Percentiles rank a stretch among this genome's conserved stretches.
These are phyloP conservation scores for Sclerodermus sp. DNA, from an alignment of 2,888 invertebrate genomes.

Conservation along the genomic window DNA sequence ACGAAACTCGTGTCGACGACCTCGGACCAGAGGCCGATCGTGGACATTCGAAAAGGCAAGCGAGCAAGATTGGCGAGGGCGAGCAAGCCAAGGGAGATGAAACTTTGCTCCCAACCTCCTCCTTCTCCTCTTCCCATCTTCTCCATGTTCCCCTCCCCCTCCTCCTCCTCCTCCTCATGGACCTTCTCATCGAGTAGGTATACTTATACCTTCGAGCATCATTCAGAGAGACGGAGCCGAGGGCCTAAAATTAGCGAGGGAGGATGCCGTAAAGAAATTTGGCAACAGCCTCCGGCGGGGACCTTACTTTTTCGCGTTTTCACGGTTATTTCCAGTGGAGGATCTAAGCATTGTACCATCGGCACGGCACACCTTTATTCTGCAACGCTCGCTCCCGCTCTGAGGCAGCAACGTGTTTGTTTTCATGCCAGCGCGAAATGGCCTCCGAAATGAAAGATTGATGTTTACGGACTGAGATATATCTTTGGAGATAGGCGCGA, in stretches of 20 bases:
- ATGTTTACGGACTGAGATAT: too few species aligned
- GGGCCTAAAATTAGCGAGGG: constrained; percentile 41
- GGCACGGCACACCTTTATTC: too few species aligned
- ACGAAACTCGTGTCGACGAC: constrained; percentile 25
- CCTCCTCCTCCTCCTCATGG: constrained; percentile 7
- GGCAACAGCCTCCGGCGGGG: constrained; percentile 5
- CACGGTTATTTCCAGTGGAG: too few species aligned
- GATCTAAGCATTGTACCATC: too few species aligned
- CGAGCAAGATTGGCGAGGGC: constrained; percentile 27
- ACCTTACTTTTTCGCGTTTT: too few species aligned
- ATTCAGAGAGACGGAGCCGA: constrained; percentile 20
- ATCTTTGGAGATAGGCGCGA: background rate
- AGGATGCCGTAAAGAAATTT: constrained; percentile 29
- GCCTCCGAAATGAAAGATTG: too few species aligned
- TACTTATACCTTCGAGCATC: constrained; percentile 19
- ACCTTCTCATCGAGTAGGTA: constrained; percentile 15
- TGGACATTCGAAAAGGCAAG: constrained; percentile 30
- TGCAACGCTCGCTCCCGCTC: too few species aligned
- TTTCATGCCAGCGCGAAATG: too few species aligned
- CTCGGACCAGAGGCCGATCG: constrained; percentile 23
- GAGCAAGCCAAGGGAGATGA: constrained; percentile 10
- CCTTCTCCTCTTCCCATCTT: background rate
- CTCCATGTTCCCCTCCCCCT: constrained; percentile 5
- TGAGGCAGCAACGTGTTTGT: too few species aligned
- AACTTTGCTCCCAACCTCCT: constrained; percentile 5